phyloP scores from a whole-genome alignment of 2,113 vertebrate genomes.

The Sturnus vulgaris region DNA sequence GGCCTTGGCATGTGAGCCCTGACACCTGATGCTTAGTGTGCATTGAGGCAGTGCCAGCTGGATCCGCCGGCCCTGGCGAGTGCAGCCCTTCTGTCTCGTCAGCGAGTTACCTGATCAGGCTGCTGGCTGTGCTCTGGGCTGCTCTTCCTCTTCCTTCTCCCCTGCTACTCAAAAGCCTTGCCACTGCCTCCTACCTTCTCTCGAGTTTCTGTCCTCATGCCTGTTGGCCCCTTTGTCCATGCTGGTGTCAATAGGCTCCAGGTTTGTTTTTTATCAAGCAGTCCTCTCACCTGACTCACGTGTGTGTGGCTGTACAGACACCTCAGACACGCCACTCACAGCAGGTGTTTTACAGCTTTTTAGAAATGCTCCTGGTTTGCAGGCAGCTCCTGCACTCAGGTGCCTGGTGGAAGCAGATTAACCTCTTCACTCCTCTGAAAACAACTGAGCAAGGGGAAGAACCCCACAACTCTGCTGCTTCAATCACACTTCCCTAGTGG shows the following conservation, averaged over 20 bases:
- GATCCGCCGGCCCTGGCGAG: not conserved
- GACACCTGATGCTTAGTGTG: slow-evolving; percentile 2
- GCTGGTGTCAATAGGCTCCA: not conserved
- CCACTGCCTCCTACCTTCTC: not conserved
- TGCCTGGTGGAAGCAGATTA: not conserved
- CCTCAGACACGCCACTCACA: rapidly evolving
- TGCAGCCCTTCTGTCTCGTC: not conserved
- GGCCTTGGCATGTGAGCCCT: not conserved
- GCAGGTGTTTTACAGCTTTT: not conserved
- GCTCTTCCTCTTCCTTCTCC: not conserved
- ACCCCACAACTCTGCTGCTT: not conserved
- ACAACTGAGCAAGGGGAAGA: not conserved
- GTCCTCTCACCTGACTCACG: not conserved
- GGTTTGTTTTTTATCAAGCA: not conserved
- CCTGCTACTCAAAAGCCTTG: not conserved
- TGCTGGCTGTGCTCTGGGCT: not conserved
- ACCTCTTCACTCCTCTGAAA: not conserved
- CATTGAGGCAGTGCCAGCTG: not conserved
- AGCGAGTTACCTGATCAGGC: not conserved
- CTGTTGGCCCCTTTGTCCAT: not conserved
- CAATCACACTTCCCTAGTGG: not conserved
- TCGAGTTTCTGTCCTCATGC: rapidly evolving
- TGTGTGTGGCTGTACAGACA: not conserved
- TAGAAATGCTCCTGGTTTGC: not conserved
- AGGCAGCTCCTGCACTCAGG: not conserved